Evolutionary conservation across 2,888 invertebrate genomes (phyloP).

Genomic region (Lasioglossum zephyrum): DNA sequence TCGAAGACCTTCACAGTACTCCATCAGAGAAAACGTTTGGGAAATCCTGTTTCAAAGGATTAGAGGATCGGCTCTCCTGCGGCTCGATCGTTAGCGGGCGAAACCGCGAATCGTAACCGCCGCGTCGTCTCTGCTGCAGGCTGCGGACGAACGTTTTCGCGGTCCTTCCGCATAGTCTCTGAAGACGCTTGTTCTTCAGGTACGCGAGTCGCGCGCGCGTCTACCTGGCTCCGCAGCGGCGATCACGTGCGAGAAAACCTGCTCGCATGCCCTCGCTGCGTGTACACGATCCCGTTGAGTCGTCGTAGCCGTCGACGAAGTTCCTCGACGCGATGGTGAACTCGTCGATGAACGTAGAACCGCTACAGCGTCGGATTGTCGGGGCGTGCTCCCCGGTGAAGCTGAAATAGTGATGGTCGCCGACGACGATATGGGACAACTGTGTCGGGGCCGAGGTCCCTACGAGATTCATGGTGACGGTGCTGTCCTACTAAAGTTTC

Average conservation of each 20-base stretch:
- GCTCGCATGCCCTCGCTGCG: background rate
- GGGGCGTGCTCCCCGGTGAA: constrained; percentile 5
- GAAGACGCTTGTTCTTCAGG: background rate
- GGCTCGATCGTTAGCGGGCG: background rate
- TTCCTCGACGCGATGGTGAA: background rate
- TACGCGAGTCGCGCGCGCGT: background rate
- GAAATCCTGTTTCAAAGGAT: too few relatives aligned
- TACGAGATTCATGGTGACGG: too few relatives aligned
- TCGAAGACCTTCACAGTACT: too few relatives aligned
- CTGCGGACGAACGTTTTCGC: constrained; percentile 26
- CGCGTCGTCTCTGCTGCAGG: constrained; percentile 43
- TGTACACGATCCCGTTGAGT: background rate
- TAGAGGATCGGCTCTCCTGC: background rate
- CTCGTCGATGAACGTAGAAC: background rate
- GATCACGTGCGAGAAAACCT: background rate
- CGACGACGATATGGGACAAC: background rate
- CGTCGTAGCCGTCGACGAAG: background rate
- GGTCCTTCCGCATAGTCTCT: background rate
- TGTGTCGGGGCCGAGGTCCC: background rate
- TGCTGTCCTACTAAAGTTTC: too few relatives aligned
- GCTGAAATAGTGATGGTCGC: background rate
- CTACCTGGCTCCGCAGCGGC: background rate
- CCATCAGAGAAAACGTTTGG: too few relatives aligned
- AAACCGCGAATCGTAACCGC: background rate
- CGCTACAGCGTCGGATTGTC: background rate